phyloP scores from a whole-genome alignment of 2,113 vertebrate species.

The Myiagra hebetior region DNA sequence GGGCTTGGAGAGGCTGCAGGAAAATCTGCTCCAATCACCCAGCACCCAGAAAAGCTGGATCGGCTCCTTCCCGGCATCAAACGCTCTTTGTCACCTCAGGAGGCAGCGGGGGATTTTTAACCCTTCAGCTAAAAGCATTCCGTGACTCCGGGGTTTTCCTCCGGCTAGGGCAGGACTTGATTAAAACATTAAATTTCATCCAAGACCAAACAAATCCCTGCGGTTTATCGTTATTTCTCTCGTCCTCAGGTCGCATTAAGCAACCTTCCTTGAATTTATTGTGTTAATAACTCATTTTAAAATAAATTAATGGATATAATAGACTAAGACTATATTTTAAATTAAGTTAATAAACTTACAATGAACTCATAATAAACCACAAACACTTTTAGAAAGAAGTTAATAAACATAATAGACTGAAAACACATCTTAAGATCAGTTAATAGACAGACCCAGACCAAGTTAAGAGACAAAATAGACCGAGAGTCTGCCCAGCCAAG shows the following conservation, averaged over 20 bases:
- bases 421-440: background rate
- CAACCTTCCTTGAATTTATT: background rate
- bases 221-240: background rate
- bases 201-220: background rate
- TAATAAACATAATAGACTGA: background rate
- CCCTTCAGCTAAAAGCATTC: background rate
- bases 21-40: background rate
- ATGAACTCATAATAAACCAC: background rate
- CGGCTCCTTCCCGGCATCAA: background rate
- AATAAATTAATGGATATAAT: background rate
- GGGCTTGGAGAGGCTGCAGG: background rate
- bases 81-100: background rate
- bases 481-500: background rate
- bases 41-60: background rate
- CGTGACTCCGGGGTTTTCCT: fast-evolving
- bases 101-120: background rate
- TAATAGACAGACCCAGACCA: background rate
- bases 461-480: background rate
- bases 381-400: background rate
- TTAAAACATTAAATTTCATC: background rate
- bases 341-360: background rate
- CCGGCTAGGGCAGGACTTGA: background rate
- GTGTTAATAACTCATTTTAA: background rate
- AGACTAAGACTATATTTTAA: background rate
- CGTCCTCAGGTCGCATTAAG: too few species aligned